phyloP scores from a whole-genome alignment of 2,888 invertebrate genomes.

The Dascillus cervinus region DNA sequence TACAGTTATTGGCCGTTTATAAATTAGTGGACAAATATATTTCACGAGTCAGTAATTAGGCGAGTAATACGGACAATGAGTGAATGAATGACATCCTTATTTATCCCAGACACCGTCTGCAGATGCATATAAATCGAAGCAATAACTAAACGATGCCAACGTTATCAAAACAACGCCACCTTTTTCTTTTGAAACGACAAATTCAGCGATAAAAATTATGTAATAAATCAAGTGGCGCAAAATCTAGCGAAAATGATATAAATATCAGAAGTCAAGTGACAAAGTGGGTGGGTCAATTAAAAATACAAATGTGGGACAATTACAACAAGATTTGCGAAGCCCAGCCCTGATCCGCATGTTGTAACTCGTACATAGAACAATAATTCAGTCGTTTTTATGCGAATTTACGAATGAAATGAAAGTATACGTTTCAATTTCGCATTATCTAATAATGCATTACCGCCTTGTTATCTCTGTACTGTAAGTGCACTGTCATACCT shows the following conservation, averaged over 20 bases:
- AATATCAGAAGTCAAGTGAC: constrained; percentile 14
- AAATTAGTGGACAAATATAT: no score
- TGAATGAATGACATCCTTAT: constrained; percentile 1
- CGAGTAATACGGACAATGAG: no score
- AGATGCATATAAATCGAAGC: neutral
- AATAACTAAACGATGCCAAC: no score
- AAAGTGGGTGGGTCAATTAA: constrained; percentile 13
- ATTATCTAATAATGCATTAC: constrained; percentile 27
- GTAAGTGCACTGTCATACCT: no score
- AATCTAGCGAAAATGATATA: constrained; percentile 1
- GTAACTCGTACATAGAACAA: constrained; percentile 11
- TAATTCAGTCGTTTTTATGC: no score
- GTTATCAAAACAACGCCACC: no score
- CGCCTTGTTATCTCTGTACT: no score
- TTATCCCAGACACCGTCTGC: neutral
- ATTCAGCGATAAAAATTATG: no score
- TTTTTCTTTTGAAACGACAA: no score
- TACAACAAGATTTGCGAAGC: constrained; percentile 19
- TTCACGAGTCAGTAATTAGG: no score
- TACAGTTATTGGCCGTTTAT: no score
- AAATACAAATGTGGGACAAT: constrained; percentile 19
- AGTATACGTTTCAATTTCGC: constrained; percentile 28
- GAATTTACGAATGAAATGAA: constrained; percentile 8
- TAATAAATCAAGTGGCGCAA: no score
- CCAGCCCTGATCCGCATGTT: constrained; percentile 16